Evolutionary conservation across 2,797 vertebrate species (phyloP), one percentile per base, ranked within the genome.

Genomic region (Leuciscus waleckii): DNA sequence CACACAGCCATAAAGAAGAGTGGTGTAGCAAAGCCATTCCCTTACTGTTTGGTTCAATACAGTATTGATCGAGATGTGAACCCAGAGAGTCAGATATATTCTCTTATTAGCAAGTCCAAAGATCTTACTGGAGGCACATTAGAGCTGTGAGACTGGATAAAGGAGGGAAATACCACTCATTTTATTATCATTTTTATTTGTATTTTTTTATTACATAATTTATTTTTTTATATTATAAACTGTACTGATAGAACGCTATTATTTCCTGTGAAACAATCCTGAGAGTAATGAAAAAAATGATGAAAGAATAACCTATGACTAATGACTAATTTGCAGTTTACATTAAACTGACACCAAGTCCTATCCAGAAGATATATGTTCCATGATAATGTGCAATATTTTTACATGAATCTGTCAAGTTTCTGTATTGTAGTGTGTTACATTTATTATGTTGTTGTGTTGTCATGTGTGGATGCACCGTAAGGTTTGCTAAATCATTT

Each of bases 61-160:
- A 43, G 37, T 95, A 96, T 96, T 90, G 95, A 97, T 95, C 93
- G 87, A 88, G 90, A 88, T 90, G 87, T 86, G 84, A 89, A 88
- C 80, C 89, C 41, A 85, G 84, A 73, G 89, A 92, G 90, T 85
- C 86, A 90, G 91, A 93, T 93, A 93, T 92, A 91, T 92, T 92
- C 89, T 92, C 94, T 93, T 91, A 94, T 95, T 95, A 96, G 92
- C 91, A 91, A 87, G 87, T 93, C 90, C 86, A 90, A 87, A 91
- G 87, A 87, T 87, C 92, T 93, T 89, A 90, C 90, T 94, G 89
- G 89, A 92, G 90, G 87, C 88, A 87, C 90, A 89, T 82, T 89
- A 88, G 87, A 90, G 79, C 41, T 87, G 26, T 70, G 67, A 86
- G 43, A 7, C 26, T 46, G 67, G 86, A 89, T 68, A 49, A 46